Conservation (phyloP, 2,113 vertebrate species). For the Trachemys scripta region DNA sequence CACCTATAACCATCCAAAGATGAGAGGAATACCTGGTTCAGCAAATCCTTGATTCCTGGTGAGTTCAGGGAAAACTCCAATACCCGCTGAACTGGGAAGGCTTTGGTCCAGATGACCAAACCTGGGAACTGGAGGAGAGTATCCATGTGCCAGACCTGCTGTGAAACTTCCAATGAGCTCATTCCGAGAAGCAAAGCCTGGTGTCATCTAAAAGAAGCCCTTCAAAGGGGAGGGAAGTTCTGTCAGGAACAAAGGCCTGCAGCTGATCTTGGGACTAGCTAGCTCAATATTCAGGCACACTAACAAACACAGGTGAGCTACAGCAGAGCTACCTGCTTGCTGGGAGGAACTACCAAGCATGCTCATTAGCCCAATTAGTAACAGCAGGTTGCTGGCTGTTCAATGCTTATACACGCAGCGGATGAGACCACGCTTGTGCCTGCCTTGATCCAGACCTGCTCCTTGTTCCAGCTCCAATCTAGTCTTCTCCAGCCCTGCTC, state of each 20-base stretch:
- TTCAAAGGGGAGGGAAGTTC: neutral
- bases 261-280: neutral
- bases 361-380: neutral
- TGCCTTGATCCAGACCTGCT: neutral
- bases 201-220: neutral
- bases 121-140: neutral
- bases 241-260: neutral
- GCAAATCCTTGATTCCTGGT: neutral
- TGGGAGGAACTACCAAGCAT: neutral
- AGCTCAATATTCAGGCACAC: neutral
- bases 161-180: neutral
- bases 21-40: neutral
- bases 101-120: neutral
- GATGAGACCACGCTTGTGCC: neutral
- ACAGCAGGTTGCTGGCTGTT: neutral
- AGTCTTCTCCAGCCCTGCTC: neutral
- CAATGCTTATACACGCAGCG: neutral
- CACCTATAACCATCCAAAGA: neutral
- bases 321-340: neutral
- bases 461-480: neutral
- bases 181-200: neutral
- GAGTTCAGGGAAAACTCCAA: neutral
- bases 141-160: neutral
- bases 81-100: neutral
- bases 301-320: neutral